Evolutionary conservation across 64 coral and sea anemone genomes (phyloP).

Genomic region (Montipora efflorescens): DNA sequence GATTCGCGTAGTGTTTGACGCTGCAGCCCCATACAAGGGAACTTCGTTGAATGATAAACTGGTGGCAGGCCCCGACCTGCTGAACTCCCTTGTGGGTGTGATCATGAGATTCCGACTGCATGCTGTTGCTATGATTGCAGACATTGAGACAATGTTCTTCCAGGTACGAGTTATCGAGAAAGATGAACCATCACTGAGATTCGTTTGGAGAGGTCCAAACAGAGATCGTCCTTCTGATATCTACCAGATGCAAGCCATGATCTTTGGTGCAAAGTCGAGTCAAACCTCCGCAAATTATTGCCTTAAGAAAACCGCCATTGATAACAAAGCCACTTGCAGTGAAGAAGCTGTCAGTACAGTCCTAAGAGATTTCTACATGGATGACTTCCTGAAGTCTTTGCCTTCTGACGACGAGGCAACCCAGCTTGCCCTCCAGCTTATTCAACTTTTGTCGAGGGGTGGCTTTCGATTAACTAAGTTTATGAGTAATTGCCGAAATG

Average conservation of each 20-base stretch:
- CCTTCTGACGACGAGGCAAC: constrained; percentile 40
- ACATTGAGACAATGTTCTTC: constrained; percentile 62
- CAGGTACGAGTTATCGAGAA: constrained; percentile 48
- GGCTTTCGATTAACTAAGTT: constrained; percentile 58
- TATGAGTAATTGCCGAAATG: constrained; percentile 19
- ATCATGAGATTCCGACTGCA: constrained; percentile 35
- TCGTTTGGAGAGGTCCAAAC: constrained; percentile 48
- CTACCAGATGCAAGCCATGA: constrained; percentile 33
- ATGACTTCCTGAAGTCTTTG: constrained; percentile 49
- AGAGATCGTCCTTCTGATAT: neutral
- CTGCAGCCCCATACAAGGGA: constrained; percentile 35
- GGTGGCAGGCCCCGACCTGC: constrained; percentile 45
- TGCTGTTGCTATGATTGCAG: constrained; percentile 13
- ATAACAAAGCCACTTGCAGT: neutral
- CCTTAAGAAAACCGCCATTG: neutral
- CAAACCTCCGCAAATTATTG: constrained; percentile 50
- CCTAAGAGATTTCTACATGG: constrained; percentile 58
- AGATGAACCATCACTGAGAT: constrained; percentile 35
- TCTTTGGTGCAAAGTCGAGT: constrained; percentile 54
- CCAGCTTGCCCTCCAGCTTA: constrained; percentile 6
- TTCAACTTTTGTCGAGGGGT: constrained; percentile 17
- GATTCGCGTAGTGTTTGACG: constrained; percentile 59
- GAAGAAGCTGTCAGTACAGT: neutral
- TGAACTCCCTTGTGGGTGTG: constrained; percentile 35
- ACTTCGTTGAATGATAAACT: constrained; percentile 46